Evolutionary conservation across 2,113 vertebrate genomes (phyloP), one percentile per base, ranked within the genome.

Genomic region (Megalops atlanticus): DNA sequence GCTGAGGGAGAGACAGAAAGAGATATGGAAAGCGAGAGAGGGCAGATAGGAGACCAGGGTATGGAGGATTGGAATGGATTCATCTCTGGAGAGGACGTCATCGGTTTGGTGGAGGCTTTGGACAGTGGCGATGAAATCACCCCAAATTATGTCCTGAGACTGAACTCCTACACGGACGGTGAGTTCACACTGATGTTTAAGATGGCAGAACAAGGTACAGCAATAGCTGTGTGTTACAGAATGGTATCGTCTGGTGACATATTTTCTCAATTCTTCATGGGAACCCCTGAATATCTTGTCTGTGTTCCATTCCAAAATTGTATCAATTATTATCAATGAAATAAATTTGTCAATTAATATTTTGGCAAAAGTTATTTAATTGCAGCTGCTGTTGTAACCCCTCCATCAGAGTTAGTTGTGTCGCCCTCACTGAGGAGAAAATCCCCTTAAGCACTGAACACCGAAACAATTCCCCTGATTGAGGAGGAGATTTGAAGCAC

Each of bases 141-240:
- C 38, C 86, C 90, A 1, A 82, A 88, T 64, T 80, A 84, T 1
- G 90, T 92, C 49, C 82, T 91, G 33, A 71, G 52, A 35, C 85
- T 91, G 52, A 82, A 85, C 10, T 41, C 84, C 77, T 91, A 90
- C 84, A 91, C 90, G 0, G 33, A 76, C 3, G 87, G 90, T 91
- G 77, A 91, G 90, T 78, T 31, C 58, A 77, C 27, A 5, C 40
- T 77, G 15, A n/a, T 38, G 38, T 45, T 12, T 45, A 31, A 80
- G 58, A 64, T 31, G 58, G 8, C 5, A 64, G 2, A 64, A 12
- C n/a, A 31, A 10, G 58, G 8, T n/a, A 64, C 24, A 64, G 18
- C 31, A n/a, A 2, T 64, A 31, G n/a, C n/a, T 64, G 24, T 64
- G 58, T 45, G 24, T n/a, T 58, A 5, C 7, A 4, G 52, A n/a